Conservation (phyloP, 2,888 invertebrate genomes). For the Polia nebulosa region DNA sequence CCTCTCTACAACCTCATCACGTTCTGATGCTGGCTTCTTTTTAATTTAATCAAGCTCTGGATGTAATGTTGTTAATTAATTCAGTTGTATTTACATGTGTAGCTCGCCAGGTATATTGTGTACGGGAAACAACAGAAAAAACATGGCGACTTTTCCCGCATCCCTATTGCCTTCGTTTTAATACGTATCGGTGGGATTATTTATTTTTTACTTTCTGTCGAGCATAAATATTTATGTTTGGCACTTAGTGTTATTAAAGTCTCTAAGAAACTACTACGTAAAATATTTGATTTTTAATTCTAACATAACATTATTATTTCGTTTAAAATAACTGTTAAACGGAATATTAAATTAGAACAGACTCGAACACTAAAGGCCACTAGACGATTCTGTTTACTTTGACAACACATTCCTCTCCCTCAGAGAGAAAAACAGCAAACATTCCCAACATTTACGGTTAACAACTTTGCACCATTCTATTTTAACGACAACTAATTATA, state of each 20-base stretch:
- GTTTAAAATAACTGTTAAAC: not conserved
- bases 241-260: constrained; percentile 17
- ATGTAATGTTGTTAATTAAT: constrained; percentile 54
- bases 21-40: constrained; percentile 52
- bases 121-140: constrained; percentile 23
- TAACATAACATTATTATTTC: too few species aligned
- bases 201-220: constrained; percentile 5
- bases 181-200: constrained; percentile 28
- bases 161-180: constrained; percentile 19
- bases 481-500: constrained; percentile 70
- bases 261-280: not conserved
- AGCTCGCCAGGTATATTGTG: constrained; percentile 35
- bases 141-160: constrained; percentile 20
- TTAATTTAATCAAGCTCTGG: constrained; percentile 54
- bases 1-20: constrained; percentile 49
- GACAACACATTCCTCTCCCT: constrained; percentile 7
- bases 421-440: constrained; percentile 40
- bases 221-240: constrained; percentile 13
- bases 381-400: not conserved
- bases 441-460: constrained; percentile 41
- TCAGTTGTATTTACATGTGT: constrained; percentile 52
- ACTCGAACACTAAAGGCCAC: not conserved
- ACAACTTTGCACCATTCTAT: constrained; percentile 58
- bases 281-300: not conserved
- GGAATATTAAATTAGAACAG: not conserved